These are phyloP conservation scores for Chionomys nivalis DNA, from an alignment of 2,113 vertebrate genomes.

Conservation along the genomic window DNA sequence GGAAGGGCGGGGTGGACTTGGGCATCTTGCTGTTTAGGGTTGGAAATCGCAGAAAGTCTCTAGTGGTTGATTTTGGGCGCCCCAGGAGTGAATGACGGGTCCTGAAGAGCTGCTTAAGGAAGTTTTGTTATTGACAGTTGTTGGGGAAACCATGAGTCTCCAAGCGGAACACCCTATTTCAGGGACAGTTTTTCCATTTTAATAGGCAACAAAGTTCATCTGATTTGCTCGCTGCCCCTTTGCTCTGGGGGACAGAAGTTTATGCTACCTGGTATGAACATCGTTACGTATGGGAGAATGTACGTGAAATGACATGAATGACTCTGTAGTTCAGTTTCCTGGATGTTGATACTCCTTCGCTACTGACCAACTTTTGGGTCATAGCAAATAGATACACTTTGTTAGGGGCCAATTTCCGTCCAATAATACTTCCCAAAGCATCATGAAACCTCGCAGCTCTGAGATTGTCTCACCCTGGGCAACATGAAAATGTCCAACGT, in stretches of 20 bases:
- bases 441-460: neutral
- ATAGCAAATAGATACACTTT: neutral
- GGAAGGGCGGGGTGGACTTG: neutral
- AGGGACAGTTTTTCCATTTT: neutral
- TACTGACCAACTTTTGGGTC: neutral
- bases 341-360: neutral
- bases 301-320: neutral
- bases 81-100: neutral
- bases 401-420: neutral
- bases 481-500: neutral
- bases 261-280: neutral
- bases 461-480: neutral
- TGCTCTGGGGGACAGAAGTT: neutral
- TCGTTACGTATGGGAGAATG: neutral
- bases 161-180: neutral
- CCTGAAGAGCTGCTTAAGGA: neutral
- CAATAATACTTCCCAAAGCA: neutral
- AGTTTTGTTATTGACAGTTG: neutral
- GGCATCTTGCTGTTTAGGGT: neutral
- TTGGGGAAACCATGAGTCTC: neutral
- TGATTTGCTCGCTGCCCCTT: neutral
- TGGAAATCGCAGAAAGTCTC: neutral
- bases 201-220: neutral
- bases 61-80: too few relatives aligned
- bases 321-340: neutral